Conservation (phyloP, 1,140 invertebrate genomes). For the Phymorhynchus buccinoides region DNA sequence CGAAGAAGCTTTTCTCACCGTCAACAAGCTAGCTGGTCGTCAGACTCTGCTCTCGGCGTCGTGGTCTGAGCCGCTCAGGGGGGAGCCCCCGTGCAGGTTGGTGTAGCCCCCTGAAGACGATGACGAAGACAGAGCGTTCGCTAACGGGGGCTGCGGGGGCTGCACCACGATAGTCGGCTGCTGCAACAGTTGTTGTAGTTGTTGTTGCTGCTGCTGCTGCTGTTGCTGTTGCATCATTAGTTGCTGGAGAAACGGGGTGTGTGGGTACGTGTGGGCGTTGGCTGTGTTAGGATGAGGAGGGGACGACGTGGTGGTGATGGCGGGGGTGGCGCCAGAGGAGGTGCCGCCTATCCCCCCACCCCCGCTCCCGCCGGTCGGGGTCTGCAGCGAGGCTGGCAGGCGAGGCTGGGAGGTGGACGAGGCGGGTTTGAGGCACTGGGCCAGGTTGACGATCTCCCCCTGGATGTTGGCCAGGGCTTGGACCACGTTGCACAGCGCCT, state of each 20-base stretch:
- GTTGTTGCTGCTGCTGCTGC: conserved; percentile 13
- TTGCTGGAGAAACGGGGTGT: not conserved
- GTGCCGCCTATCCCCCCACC: conserved; percentile 29
- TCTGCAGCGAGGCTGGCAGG: conserved; percentile 40
- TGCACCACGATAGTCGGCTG: conserved; percentile 19
- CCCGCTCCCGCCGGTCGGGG: conserved; percentile 60
- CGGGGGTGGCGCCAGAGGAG: conserved; percentile 21
- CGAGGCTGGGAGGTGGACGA: conserved; percentile 29
- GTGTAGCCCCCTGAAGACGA: not conserved
- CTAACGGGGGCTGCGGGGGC: not conserved
- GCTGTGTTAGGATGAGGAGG: conserved; percentile 10
- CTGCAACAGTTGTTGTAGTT: not conserved
- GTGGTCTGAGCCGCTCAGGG: conserved; percentile 35
- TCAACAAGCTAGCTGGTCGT: not conserved
- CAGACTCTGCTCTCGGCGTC: conserved; percentile 51
- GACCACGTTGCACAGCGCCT: conserved; percentile 69
- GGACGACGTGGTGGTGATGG: conserved; percentile 25
- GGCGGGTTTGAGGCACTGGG: conserved; percentile 63
- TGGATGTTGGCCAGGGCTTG: conserved; percentile 71
- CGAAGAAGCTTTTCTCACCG: no score
- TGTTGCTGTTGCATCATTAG: conserved; percentile 10
- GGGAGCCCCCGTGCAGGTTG: not conserved
- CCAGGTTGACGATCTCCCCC: conserved; percentile 68
- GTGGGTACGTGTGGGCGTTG: conserved; percentile 5
- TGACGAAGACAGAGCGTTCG: not conserved